Conservation (phyloP, 2,888 invertebrate genomes). For the Acheta domesticus region DNA sequence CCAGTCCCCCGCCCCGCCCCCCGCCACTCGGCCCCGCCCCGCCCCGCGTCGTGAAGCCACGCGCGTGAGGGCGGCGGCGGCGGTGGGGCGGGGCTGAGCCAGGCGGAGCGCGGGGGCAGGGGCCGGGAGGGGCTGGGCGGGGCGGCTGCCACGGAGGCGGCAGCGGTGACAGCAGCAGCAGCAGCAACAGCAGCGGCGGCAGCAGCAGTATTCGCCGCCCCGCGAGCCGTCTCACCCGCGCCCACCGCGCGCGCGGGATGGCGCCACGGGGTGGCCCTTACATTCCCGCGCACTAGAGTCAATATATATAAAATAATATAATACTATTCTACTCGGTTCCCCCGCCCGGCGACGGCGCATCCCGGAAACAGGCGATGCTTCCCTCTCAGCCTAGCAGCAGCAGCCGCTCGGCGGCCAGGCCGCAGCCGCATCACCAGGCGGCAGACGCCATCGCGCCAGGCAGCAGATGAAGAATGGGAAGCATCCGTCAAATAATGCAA, state of each 20-base stretch:
- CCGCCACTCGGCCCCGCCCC: neutral
- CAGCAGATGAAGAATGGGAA: neutral
- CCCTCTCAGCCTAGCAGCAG: neutral
- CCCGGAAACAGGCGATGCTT: neutral
- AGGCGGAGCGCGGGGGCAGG: too few relatives aligned
- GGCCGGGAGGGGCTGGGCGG: neutral
- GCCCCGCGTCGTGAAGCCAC: neutral
- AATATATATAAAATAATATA: slow-evolving; percentile 23
- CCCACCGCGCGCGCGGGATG: neutral
- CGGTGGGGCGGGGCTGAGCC: neutral
- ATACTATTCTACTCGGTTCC: neutral
- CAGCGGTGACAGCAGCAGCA: neutral
- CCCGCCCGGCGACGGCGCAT: neutral
- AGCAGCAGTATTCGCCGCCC: neutral
- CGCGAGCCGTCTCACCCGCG: neutral
- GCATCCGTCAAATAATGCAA: neutral
- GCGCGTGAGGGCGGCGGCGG: slow-evolving; percentile 26
- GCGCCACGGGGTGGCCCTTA: slow-evolving; percentile 23
- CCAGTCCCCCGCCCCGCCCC: neutral
- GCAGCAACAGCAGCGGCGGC: neutral
- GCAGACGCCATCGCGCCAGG: too few relatives aligned
- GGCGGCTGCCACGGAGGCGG: neutral
- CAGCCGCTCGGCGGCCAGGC: too few relatives aligned
- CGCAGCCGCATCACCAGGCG: too few relatives aligned
- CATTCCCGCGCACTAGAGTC: slow-evolving; percentile 35